Conservation (phyloP, 2,888 invertebrate genomes). For the Phaedon cochleariae region DNA sequence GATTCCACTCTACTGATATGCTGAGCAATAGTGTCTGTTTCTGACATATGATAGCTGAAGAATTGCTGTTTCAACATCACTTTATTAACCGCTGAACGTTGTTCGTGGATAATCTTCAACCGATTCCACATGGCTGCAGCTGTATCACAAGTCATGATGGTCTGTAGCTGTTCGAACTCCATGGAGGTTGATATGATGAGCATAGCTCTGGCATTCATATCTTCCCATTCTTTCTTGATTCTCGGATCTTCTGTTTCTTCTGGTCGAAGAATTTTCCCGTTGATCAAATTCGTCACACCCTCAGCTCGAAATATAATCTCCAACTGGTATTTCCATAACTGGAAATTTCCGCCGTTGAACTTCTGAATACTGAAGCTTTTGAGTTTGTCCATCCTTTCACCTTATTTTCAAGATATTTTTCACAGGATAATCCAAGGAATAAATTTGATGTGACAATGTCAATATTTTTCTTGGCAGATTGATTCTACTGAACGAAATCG, state of each 20-base stretch:
- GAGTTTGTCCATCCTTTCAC: not conserved
- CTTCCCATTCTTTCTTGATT: too few species aligned
- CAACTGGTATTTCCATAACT: not conserved
- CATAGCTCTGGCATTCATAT: too few species aligned
- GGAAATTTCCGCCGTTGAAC: not conserved
- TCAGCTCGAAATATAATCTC: not conserved
- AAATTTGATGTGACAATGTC: too few species aligned
- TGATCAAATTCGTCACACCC: not conserved
- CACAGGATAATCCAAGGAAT: too few species aligned
- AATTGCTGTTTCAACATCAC: not conserved
- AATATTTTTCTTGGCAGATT: constrained; percentile 30
- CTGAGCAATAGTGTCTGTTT: not conserved
- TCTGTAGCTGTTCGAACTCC: too few species aligned
- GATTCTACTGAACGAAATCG: too few species aligned
- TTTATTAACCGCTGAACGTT: not conserved
- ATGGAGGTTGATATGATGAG: too few species aligned
- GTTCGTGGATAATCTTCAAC: not conserved
- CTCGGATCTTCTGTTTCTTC: too few species aligned
- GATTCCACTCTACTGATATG: not conserved
- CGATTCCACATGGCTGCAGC: not conserved
- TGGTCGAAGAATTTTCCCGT: too few species aligned
- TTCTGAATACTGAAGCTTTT: not conserved
- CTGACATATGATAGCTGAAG: not conserved
- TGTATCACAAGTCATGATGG: too few species aligned
- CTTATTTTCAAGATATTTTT: too few species aligned